phyloP scores from a whole-genome alignment of 1,140 invertebrate genomes.

The Oryzaephilus surinamensis region DNA sequence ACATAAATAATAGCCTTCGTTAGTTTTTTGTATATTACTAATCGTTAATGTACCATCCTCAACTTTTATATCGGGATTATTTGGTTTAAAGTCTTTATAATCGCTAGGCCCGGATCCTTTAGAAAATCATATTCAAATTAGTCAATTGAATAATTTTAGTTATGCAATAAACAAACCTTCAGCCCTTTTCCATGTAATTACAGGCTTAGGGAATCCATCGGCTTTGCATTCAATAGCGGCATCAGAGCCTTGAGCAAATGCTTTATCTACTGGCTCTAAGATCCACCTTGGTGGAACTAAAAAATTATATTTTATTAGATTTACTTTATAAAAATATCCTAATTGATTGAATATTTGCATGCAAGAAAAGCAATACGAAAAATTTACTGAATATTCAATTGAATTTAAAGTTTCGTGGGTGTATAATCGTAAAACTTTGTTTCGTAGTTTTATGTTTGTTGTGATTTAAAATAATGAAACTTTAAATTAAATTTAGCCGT shows the following conservation, averaged over 20 bases:
- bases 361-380: too few relatives aligned
- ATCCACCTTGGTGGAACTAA: conserved; percentile 94
- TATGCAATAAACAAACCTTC: conserved; percentile 52
- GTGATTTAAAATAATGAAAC: too few relatives aligned
- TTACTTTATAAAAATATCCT: too few relatives aligned
- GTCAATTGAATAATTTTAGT: conserved; percentile 1
- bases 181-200: conserved; percentile 90
- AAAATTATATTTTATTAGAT: conserved; percentile 21
- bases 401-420: too few relatives aligned
- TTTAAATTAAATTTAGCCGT: too few relatives aligned
- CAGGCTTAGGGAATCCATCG: conserved; percentile 87
- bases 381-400: too few relatives aligned
- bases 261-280: conserved; percentile 88
- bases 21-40: conserved; percentile 80
- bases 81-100: conserved; percentile 83
- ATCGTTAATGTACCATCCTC: conserved; percentile 85
- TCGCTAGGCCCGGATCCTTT: conserved; percentile 79
- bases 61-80: conserved; percentile 78
- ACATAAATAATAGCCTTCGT: conserved; percentile 91
- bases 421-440: too few relatives aligned
- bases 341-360: too few relatives aligned
- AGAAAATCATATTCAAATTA: conserved; percentile 13
- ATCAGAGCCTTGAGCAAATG: conserved; percentile 86
- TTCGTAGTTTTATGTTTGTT: too few relatives aligned
- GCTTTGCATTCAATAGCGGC: conserved; percentile 91